Evolutionary conservation across 2,113 vertebrate species (phyloP).

Genomic region (Glaucomys volans): DNA sequence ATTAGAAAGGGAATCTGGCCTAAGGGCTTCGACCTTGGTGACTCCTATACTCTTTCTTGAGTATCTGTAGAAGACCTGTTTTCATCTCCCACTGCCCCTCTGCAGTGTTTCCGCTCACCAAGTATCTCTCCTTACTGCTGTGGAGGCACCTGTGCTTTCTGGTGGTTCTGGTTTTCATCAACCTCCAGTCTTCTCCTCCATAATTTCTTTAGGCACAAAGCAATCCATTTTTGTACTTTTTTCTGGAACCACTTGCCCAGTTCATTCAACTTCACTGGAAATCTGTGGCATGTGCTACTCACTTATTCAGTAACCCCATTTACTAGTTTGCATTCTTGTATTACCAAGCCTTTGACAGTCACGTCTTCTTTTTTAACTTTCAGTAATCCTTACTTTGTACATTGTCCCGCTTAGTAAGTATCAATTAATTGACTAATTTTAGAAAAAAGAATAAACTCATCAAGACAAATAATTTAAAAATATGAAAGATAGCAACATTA

Average conservation of each 20-base stretch:
- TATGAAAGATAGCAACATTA: not conserved
- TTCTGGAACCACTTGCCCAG: not conserved
- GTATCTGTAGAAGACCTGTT: not conserved
- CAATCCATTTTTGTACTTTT: not conserved
- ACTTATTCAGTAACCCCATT: not conserved
- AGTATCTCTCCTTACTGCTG: not conserved
- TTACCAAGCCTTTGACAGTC: not conserved
- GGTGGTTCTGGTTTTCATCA: not conserved
- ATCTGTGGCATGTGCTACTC: not conserved
- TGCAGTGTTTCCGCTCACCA: not conserved
- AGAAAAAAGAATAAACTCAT: not conserved
- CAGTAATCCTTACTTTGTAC: not conserved
- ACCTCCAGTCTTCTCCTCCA: not conserved
- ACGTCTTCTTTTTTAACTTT: not conserved
- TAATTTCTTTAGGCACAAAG: not conserved
- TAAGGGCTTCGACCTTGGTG: not conserved
- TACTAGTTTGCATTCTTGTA: not conserved
- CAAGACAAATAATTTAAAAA: constrained; percentile 22
- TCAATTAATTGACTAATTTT: not conserved
- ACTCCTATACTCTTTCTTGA: not conserved
- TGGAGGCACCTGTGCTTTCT: not conserved
- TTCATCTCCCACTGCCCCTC: not conserved
- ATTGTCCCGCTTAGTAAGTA: not conserved
- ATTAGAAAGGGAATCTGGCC: not conserved
- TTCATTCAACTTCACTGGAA: not conserved